A percentile compares a stretch with the other conserved stretches of the same genome.
These are phyloP conservation scores for Thecophora atra DNA, from an alignment of 2,888 invertebrate species.

Conservation along the genomic window DNA sequence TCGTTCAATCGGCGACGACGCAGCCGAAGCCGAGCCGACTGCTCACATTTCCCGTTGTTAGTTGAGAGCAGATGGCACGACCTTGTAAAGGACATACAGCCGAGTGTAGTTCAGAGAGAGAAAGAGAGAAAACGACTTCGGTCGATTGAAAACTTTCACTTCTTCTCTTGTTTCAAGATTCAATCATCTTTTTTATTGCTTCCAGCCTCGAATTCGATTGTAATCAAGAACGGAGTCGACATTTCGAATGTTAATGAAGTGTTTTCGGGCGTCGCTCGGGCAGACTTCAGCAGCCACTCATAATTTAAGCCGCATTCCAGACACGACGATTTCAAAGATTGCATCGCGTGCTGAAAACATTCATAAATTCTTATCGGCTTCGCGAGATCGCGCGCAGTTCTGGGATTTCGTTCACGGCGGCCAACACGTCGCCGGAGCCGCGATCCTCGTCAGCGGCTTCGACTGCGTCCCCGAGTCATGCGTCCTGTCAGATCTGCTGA, in stretches of 20 bases:
- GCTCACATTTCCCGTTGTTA: too few relatives aligned
- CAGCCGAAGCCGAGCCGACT: too few relatives aligned
- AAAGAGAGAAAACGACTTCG: too few relatives aligned
- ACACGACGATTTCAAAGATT: slow-evolving; percentile 31
- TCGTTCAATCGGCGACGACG: not conserved
- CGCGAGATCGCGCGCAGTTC: slow-evolving; percentile 31
- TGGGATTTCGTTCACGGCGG: slow-evolving; percentile 6
- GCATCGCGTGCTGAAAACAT: slow-evolving; percentile 48
- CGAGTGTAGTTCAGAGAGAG: too few relatives aligned
- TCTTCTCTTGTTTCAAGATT: too few relatives aligned
- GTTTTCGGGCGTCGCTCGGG: not conserved
- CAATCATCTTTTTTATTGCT: too few relatives aligned
- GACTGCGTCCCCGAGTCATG: slow-evolving; percentile 35
- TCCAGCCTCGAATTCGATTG: too few relatives aligned
- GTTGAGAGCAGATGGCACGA: not conserved
- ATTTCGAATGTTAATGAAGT: too few relatives aligned
- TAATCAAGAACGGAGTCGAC: too few relatives aligned
- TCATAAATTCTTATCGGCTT: slow-evolving; percentile 56
- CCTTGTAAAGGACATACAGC: not conserved
- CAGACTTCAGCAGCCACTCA: slow-evolving; percentile 13
- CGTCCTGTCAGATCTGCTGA: slow-evolving; percentile 45
- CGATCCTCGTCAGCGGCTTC: slow-evolving; percentile 26
- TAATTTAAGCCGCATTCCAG: slow-evolving; percentile 35
- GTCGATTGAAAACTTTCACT: too few relatives aligned
- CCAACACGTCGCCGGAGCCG: not conserved